Percentiles rank a stretch among this genome's conserved stretches.
These are phyloP conservation scores for Vidua chalybeata DNA, from an alignment of 2,113 vertebrate species.

Conservation along the genomic window DNA sequence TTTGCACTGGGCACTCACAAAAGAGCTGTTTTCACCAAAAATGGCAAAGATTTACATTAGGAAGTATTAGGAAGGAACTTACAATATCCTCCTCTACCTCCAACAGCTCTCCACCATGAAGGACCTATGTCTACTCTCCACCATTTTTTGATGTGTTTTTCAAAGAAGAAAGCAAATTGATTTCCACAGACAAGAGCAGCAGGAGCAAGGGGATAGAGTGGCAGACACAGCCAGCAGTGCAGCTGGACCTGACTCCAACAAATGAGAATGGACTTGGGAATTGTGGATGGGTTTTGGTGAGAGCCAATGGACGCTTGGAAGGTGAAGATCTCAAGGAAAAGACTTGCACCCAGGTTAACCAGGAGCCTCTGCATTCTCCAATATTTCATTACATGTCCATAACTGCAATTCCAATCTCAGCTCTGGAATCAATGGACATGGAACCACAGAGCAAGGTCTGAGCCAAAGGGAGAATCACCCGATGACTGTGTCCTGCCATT, in stretches of 20 bases:
- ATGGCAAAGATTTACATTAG: not conserved
- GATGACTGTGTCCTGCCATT: fast-evolving
- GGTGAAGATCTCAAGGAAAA: not conserved
- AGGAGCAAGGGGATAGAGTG: not conserved
- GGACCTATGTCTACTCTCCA: not conserved
- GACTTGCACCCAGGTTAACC: not conserved
- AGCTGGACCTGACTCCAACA: not conserved
- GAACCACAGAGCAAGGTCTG: not conserved
- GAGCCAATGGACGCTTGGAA: not conserved
- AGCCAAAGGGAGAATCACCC: not conserved
- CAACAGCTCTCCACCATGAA: not conserved
- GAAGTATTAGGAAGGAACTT: not conserved
- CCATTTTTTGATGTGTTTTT: not conserved
- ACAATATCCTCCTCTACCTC: not conserved
- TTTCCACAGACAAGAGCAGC: not conserved
- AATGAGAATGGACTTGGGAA: not conserved
- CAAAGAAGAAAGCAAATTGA: not conserved
- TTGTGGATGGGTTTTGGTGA: not conserved
- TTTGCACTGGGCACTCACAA: not conserved
- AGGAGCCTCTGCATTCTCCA: not conserved
- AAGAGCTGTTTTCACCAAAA: not conserved
- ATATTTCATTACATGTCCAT: fast-evolving
- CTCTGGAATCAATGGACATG: fast-evolving
- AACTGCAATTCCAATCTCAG: not conserved
- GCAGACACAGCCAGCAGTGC: fast-evolving